A percentile compares a stretch with the other conserved stretches of the same genome.
These are phyloP conservation scores for Tetraodon nigroviridis DNA, from an alignment of 2,113 vertebrate species.

Conservation along the genomic window DNA sequence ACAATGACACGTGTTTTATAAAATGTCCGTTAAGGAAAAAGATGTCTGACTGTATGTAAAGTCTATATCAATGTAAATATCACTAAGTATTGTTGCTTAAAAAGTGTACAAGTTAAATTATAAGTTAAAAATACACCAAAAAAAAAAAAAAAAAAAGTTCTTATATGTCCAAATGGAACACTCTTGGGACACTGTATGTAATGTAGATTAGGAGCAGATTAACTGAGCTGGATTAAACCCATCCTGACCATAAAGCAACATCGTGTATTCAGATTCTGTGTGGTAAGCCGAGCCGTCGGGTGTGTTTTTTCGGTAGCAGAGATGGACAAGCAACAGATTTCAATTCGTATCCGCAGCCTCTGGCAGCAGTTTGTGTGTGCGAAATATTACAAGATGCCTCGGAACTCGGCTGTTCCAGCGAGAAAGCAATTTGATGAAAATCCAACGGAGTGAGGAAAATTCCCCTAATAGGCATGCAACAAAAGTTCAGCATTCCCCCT, in stretches of 20 bases:
- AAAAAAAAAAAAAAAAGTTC: slow-evolving; percentile 13
- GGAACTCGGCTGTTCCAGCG: slow-evolving; percentile 16
- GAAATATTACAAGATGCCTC: slow-evolving; percentile 42
- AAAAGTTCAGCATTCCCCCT: slow-evolving; percentile 2
- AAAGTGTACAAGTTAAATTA: slow-evolving; percentile 56
- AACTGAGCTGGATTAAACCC: slow-evolving; percentile 34
- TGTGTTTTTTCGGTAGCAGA: slow-evolving; percentile 41
- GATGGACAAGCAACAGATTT: slow-evolving; percentile 44
- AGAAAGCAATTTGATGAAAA: slow-evolving; percentile 44
- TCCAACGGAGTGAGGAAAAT: slow-evolving; percentile 19
- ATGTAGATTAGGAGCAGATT: slow-evolving; percentile 56
- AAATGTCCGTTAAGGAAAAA: slow-evolving; percentile 56
- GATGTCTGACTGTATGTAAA: slow-evolving; percentile 69
- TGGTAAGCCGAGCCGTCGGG: slow-evolving; percentile 20
- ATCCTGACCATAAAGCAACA: slow-evolving; percentile 38
- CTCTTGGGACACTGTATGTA: slow-evolving; percentile 56
- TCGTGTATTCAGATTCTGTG: slow-evolving; percentile 42
- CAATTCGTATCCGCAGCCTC: slow-evolving; percentile 50
- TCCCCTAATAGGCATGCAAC: slow-evolving; percentile 11
- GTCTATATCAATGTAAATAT: slow-evolving; percentile 73
- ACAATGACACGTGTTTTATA: slow-evolving; percentile 65
- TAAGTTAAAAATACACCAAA: slow-evolving; percentile 9
- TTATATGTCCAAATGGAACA: slow-evolving; percentile 50
- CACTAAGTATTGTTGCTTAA: slow-evolving; percentile 68
- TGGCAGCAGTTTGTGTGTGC: slow-evolving; percentile 44